Conservation (phyloP, 2,888 invertebrate species). For the Laothoe populi region DNA sequence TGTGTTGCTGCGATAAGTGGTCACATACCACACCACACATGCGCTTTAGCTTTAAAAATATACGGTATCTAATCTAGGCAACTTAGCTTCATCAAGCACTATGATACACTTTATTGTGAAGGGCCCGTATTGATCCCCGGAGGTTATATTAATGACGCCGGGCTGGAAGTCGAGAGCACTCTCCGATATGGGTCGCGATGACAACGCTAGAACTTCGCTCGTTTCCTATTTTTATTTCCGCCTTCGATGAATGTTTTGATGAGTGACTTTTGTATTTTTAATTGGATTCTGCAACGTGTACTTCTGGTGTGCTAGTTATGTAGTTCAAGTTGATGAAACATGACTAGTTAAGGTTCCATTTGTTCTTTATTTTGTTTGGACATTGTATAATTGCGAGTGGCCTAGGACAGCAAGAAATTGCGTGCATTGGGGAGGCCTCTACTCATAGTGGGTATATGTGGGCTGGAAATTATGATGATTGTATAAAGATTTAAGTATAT, state of each 20-base stretch:
- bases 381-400: too few species aligned
- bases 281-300: background rate
- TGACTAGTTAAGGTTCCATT: background rate
- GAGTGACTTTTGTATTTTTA: constrained; percentile 10
- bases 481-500: too few species aligned
- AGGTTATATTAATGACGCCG: constrained; percentile 19
- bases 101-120: background rate
- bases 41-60: too few species aligned
- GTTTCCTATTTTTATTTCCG: constrained; percentile 17
- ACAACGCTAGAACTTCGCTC: background rate
- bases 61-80: background rate
- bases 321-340: background rate
- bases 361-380: too few species aligned
- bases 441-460: too few species aligned
- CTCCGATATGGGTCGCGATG: constrained; percentile 16
- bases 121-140: constrained; percentile 7
- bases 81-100: background rate
- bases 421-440: too few species aligned
- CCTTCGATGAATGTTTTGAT: background rate
- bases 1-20: too few species aligned
- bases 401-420: too few species aligned
- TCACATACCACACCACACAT: too few species aligned
- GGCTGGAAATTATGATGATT: too few species aligned
- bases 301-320: background rate
- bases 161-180: constrained; percentile 14